phyloP scores from a whole-genome alignment of 1,140 invertebrate species.

The Cepaea nemoralis region DNA sequence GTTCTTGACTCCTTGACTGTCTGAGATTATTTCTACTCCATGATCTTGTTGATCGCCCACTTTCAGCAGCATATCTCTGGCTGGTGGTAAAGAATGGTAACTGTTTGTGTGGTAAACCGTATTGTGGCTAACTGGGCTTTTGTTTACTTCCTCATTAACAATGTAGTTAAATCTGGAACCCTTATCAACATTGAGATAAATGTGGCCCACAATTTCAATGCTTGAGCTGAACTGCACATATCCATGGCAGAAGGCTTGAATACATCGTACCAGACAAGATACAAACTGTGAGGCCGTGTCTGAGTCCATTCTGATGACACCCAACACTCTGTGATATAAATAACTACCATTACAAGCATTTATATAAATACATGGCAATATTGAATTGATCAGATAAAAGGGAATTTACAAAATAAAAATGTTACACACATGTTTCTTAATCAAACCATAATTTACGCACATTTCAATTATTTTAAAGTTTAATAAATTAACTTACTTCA shows the following conservation, averaged over 20 bases:
- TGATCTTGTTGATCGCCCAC: background rate
- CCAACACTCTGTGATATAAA: no score
- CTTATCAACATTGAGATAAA: constrained; percentile 39
- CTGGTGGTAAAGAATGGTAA: constrained; percentile 35
- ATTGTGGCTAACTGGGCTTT: constrained; percentile 18
- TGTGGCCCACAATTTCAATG: constrained; percentile 44
- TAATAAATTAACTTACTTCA: no score
- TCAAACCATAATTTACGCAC: no score
- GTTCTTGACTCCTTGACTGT: background rate
- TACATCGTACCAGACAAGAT: constrained; percentile 35
- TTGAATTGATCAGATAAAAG: no score
- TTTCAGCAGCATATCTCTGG: background rate
- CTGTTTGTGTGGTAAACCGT: constrained; percentile 39
- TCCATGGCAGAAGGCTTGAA: constrained; percentile 43
- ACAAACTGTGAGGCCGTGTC: constrained; percentile 39
- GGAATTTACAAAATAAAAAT: no score
- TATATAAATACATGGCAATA: no score
- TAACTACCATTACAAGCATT: no score
- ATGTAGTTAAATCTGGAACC: constrained; percentile 39
- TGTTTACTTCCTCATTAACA: constrained; percentile 42
- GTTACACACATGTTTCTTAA: no score
- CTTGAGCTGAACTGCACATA: constrained; percentile 40
- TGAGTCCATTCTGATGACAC: constrained; percentile 67
- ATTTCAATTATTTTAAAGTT: no score
- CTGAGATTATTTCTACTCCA: background rate